A percentile compares a stretch with the other conserved stretches of the same genome.
Evolutionary conservation across 2,888 invertebrate species (phyloP).

Genomic region (Linyphia triangularis): DNA sequence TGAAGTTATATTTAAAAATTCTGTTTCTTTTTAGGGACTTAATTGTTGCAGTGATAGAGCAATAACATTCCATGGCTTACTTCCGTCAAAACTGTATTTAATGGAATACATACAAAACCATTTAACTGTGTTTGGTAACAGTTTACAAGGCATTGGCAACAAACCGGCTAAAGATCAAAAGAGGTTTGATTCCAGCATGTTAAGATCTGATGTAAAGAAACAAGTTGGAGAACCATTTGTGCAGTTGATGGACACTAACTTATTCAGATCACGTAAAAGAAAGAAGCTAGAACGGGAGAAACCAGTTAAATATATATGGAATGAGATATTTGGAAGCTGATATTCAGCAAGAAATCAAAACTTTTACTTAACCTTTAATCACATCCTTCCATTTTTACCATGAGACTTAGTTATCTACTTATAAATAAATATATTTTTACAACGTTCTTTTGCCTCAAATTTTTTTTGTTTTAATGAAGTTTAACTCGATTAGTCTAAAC

Average conservation of each 20-base stretch:
- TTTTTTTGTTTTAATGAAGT: too few species aligned
- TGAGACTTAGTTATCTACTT: background rate
- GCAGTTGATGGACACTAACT: conserved; percentile 65
- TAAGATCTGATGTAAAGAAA: background rate
- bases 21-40: conserved; percentile 73
- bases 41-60: conserved; percentile 77
- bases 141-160: conserved; percentile 75
- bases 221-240: conserved; percentile 66
- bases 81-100: conserved; percentile 74
- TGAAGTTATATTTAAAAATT: too few species aligned
- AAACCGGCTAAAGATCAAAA: conserved; percentile 34
- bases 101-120: conserved; percentile 76
- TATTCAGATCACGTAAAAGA: conserved; percentile 21
- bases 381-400: background rate
- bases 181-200: background rate
- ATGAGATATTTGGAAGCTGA: conserved; percentile 71
- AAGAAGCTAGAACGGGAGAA: background rate
- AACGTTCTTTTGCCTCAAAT: too few species aligned
- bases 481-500: too few species aligned
- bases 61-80: conserved; percentile 77
- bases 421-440: too few species aligned
- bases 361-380: background rate
- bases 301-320: conserved; percentile 55
- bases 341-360: background rate
- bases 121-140: conserved; percentile 71